phyloP scores from a whole-genome alignment of 2,113 vertebrate species.

The Phoenicopterus ruber region DNA sequence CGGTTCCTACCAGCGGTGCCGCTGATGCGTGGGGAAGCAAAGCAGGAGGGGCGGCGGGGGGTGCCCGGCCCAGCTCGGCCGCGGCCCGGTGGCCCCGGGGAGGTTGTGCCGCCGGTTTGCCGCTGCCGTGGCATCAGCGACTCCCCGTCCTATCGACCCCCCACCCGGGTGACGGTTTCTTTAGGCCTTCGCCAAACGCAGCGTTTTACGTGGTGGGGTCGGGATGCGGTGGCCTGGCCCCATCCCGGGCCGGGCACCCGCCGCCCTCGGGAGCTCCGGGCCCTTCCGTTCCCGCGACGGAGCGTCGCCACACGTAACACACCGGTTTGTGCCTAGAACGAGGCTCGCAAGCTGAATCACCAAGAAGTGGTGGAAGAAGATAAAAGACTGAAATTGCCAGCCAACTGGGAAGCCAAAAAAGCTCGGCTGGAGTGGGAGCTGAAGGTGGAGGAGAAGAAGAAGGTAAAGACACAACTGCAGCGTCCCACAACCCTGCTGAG shows the following conservation, averaged over 20 bases:
- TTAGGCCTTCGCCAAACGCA: fast-evolving
- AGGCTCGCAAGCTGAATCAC: conserved; percentile 93
- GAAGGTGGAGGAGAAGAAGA: conserved; percentile 86
- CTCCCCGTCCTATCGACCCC: fast-evolving
- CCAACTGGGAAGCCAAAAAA: conserved; percentile 96
- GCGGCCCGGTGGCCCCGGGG: too few relatives aligned
- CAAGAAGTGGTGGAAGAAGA: conserved; percentile 95
- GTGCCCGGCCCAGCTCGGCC: not conserved
- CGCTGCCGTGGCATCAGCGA: not conserved
- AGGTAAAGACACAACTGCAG: conserved; percentile 51
- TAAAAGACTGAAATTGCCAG: conserved; percentile 87
- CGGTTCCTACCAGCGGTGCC: too few relatives aligned
- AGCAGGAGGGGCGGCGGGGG: not conserved
- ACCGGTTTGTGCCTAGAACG: conserved; percentile 74
- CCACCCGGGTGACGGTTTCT: fast-evolving
- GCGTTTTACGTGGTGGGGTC: fast-evolving
- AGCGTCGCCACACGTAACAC: fast-evolving
- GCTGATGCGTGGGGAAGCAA: not conserved
- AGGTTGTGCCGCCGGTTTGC: not conserved
- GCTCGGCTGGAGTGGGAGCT: conserved; percentile 92
- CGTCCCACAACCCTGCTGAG: not conserved
- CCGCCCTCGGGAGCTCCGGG: fast-evolving
- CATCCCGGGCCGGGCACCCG: fast-evolving
- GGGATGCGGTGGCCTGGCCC: fast-evolving
- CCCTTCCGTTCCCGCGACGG: fast-evolving